These are phyloP conservation scores for Caenorhabditis sp. DNA, from an alignment of 2,888 invertebrate genomes.

Conservation along the genomic window DNA sequence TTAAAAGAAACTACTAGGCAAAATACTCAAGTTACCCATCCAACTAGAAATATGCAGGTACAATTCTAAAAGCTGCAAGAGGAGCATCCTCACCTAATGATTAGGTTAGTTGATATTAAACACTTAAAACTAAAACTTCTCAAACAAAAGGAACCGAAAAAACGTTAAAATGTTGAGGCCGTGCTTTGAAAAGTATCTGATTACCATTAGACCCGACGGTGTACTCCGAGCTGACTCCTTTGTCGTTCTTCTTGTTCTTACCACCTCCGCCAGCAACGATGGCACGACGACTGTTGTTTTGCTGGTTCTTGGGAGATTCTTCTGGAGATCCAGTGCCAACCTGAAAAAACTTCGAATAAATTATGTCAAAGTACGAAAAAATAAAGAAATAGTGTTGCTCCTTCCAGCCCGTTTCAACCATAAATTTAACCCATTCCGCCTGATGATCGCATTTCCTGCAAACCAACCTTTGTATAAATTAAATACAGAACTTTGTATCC, in stretches of 20 bases:
- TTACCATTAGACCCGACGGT: conserved; percentile 27
- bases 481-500: conserved; percentile 26
- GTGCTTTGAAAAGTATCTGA: background rate
- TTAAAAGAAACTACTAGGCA: too few species aligned
- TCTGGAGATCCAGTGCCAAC: conserved; percentile 21
- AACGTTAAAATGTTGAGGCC: too few species aligned
- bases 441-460: background rate
- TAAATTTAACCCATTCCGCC: too few species aligned
- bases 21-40: too few species aligned
- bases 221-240: conserved; percentile 47
- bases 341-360: conserved; percentile 37
- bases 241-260: conserved; percentile 35
- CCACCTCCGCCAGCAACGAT: conserved; percentile 4
- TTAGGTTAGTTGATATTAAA: too few species aligned
- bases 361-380: background rate
- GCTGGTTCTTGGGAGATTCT: conserved; percentile 12
- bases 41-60: too few species aligned
- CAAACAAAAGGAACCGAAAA: background rate
- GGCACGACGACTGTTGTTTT: background rate
- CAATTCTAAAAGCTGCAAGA: background rate
- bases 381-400: background rate
- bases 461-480: conserved; percentile 20
- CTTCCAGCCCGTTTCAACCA: background rate
- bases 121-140: background rate
- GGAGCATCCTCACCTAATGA: too few species aligned